These are phyloP conservation scores for Eulithis prunata DNA, from an alignment of 2,888 invertebrate genomes.

Conservation along the genomic window DNA sequence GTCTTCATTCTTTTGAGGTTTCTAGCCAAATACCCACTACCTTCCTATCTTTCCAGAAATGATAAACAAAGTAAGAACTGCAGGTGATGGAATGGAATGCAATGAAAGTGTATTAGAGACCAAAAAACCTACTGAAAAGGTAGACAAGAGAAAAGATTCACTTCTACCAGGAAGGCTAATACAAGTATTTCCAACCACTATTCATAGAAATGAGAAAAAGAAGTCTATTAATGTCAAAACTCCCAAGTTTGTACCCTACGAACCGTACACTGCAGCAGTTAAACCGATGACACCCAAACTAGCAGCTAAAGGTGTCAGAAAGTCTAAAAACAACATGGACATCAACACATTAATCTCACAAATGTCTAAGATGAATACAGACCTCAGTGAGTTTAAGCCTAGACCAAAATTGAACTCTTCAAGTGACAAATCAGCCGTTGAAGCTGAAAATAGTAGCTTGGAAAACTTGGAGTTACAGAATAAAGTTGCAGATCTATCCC, in stretches of 20 bases:
- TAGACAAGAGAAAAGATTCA: constrained; percentile 52
- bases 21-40: constrained; percentile 1
- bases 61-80: constrained; percentile 83
- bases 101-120: constrained; percentile 64
- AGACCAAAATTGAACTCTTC: constrained; percentile 65
- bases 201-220: constrained; percentile 83
- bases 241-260: constrained; percentile 94
- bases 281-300: constrained; percentile 88
- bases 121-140: constrained; percentile 43
- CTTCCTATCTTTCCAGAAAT: constrained; percentile 57
- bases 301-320: constrained; percentile 67
- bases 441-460: constrained; percentile 54
- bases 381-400: constrained; percentile 85
- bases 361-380: constrained; percentile 88
- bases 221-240: constrained; percentile 85
- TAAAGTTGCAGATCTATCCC: constrained; percentile 86
- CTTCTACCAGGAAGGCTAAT: constrained; percentile 63
- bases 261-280: constrained; percentile 94
- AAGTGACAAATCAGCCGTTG: constrained; percentile 60
- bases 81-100: constrained; percentile 92
- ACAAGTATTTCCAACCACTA: constrained; percentile 84
- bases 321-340: constrained; percentile 85
- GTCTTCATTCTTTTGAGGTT: not conserved
- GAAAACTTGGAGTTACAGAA: constrained; percentile 83
- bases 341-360: constrained; percentile 88